These are phyloP conservation scores for Hypanus sabinus DNA, from an alignment of 2,113 vertebrate genomes.

Conservation along the genomic window DNA sequence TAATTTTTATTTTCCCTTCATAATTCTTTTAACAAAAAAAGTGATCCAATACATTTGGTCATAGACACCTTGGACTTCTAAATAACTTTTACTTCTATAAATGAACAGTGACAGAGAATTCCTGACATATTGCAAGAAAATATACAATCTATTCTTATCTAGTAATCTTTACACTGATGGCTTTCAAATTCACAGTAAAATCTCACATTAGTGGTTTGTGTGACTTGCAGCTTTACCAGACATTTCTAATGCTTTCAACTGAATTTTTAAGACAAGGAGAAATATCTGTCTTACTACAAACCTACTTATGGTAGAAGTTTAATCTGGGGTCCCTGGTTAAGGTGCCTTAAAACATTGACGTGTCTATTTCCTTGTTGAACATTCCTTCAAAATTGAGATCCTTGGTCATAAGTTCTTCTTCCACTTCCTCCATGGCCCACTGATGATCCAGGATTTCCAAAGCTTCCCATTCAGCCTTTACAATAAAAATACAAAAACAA, in stretches of 20 bases:
- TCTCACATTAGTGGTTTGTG: constrained; percentile 22
- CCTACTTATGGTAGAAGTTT: too few species aligned
- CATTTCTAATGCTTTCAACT: constrained; percentile 18
- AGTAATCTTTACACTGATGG: background rate
- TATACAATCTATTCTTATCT: background rate
- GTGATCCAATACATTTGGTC: constrained; percentile 12
- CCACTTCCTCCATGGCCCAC: too few species aligned
- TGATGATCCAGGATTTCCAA: too few species aligned
- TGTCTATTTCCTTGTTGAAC: too few species aligned
- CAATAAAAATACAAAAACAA: constrained; percentile 32
- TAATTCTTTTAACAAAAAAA: background rate
- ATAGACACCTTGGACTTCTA: background rate
- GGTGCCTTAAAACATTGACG: too few species aligned
- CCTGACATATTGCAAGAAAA: background rate
- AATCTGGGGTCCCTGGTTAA: too few species aligned
- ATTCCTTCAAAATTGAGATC: too few species aligned
- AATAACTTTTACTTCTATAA: background rate
- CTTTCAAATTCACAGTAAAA: constrained; percentile 31
- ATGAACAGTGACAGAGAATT: background rate
- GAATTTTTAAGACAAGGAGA: constrained; percentile 32
- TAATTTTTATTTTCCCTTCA: background rate
- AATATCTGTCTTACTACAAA: constrained; percentile 29
- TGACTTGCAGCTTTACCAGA: background rate
- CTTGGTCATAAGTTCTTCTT: too few species aligned
- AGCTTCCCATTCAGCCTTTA: too few species aligned